Base-by-base conservation (phyloP, 2,113 vertebrate genomes). In the Sphyrna mokarran region DNA sequence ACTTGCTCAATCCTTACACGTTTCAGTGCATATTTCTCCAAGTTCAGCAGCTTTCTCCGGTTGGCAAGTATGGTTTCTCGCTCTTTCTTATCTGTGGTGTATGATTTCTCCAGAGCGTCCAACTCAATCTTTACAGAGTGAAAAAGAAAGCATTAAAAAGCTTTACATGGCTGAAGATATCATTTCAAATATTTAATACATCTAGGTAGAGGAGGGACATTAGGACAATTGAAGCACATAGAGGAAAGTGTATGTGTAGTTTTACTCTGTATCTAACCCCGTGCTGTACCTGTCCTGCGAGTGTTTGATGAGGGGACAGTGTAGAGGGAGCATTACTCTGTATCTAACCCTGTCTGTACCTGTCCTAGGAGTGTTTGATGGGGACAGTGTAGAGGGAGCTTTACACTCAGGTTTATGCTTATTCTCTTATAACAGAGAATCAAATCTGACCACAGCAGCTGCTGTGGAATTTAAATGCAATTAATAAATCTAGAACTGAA, bases 21-120 rank as follows among this genome's bases (percentile, higher is more conserved):
- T 26, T 95, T 95, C 69, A 95, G 68, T 14, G 94, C 94, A 48
- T 95, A 95, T 72, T 72, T 95, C 94, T 95, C 94, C 69, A 95
- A 20, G 94, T 72, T 95, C 68, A 95, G 94, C 43, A 95, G 37
- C 23, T 95, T 95, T 18, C 94, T 70, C 40, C 69, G 22, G 26
- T 95, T 95, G 68, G 69, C 26, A 11, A 95, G 94, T 48, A 95
- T 20, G 37, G 94, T 72, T 54, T 95, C 94, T 48, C 68, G 68
- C 4, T 95, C 69, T 33, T 76, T 95, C 94, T 95, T 95, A 43
- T 95, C 94, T 43, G 6, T 16, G 23, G 40, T 72, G 94, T 95
- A 95, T 7, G 94, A 95, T 69, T 95, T 95, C 48, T 95, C 94
- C 69, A 95, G 68, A 76, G 43, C 69, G 33, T 95, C 94, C 29